Base-by-base conservation (phyloP, 1,140 invertebrate species). In the Thaumetopoea pityocampa region DNA sequence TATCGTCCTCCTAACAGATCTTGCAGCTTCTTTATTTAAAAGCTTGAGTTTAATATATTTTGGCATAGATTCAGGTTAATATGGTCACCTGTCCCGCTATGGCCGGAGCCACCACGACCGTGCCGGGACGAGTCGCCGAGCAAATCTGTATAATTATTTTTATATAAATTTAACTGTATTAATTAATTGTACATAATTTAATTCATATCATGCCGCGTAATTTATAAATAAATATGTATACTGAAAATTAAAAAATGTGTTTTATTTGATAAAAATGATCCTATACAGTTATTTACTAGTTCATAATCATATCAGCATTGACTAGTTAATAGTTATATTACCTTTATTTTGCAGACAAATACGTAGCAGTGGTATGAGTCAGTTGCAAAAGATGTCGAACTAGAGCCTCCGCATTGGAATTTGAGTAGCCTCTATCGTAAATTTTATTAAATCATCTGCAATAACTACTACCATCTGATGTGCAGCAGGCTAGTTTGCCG, bases 161-260 rank as follows among this genome's bases (percentile, higher is more conserved):
- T 81, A 79, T 77, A 71, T 74, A 76, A 68, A 68, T 66, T 74
- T 73, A 70, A 79, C 63, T 77, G 61, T 76, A 73, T 63, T 77
- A 81, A 73, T 78, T 71, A 78, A 77, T 74, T 79, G 74, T 82
- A 82, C 72, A 82, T 82, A 78, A 73, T 63, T 67, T 69, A 72
- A 76, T 73, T 80, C 72, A 70, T 80, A 74, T 79, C 66, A 77
- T 66, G 71, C 73, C 58, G 67, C 67, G 60, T 77, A 73, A 81
- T 74, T 79, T 81, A 81, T 79, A 61, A 80, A 78, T 81, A 81
- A 78, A 81, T 79, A 77, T 81, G 63, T 79, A 79, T 79, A 72
- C 57, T 52, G 64, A 64, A 76, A 77, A 74, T 77, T 67, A 60
- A 54, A 15, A 10, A 11, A 6, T 30, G 16, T 60, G 36, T 68